These are phyloP conservation scores for Eolophus roseicapilla DNA, from an alignment of 2,113 vertebrate genomes.

Conservation along the genomic window DNA sequence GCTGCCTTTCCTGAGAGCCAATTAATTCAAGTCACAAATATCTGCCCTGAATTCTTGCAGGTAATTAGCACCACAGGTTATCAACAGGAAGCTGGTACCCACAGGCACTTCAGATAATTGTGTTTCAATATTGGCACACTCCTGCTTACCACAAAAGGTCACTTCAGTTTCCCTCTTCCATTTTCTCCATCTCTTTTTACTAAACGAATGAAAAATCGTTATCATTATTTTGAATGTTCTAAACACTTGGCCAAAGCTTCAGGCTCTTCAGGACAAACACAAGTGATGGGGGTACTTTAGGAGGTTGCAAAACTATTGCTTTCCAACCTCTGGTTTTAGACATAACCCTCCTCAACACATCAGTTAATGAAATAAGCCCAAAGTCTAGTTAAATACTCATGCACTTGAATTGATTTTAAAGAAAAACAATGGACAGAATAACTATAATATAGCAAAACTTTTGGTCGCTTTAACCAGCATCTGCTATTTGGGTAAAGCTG, in stretches of 20 bases:
- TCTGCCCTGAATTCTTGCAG: constrained; percentile 71
- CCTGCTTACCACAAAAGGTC: constrained; percentile 72
- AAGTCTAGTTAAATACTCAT: background rate
- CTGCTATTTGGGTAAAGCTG: background rate
- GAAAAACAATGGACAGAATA: background rate
- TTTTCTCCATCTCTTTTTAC: constrained; percentile 5
- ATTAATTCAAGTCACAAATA: constrained; percentile 73
- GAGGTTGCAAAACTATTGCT: background rate
- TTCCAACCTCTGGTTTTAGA: background rate
- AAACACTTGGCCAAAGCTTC: background rate
- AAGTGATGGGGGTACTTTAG: background rate
- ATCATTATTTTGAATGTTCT: background rate
- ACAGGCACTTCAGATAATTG: constrained; percentile 74
- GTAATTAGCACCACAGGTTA: constrained; percentile 76
- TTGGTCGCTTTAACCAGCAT: background rate
- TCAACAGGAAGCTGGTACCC: constrained; percentile 69
- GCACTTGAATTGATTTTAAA: background rate
- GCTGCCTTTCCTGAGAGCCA: constrained; percentile 10
- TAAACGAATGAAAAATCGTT: constrained; percentile 28
- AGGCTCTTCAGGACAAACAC: background rate
- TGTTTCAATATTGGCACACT: constrained; percentile 67
- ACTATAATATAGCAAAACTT: background rate
- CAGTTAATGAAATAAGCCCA: background rate
- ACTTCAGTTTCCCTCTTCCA: constrained; percentile 24
- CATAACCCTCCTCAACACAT: background rate